These are phyloP conservation scores for Cuniculus paca DNA, from an alignment of 2,797 vertebrate genomes.

Conservation along the genomic window DNA sequence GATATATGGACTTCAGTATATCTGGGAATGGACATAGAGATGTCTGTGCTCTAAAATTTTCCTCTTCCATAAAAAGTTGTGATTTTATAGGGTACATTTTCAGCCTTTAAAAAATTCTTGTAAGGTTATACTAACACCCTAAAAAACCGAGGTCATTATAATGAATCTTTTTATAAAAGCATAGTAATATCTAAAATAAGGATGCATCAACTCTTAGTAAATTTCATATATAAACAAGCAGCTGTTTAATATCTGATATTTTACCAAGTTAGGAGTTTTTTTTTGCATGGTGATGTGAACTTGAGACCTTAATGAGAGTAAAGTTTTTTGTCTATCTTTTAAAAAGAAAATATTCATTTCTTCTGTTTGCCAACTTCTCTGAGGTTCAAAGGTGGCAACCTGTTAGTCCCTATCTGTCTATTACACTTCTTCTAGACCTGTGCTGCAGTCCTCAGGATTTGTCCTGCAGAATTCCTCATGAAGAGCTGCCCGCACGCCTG, in stretches of 20 bases:
- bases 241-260: conserved; percentile 31
- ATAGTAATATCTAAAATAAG: conserved; percentile 42
- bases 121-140: neutral
- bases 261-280: conserved; percentile 43
- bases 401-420: conserved; percentile 47
- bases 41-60: neutral
- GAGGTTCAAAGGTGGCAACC: conserved; percentile 12
- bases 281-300: neutral
- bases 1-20: neutral
- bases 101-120: neutral
- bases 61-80: conserved; percentile 18
- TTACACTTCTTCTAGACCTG: conserved; percentile 36
- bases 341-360: conserved; percentile 13
- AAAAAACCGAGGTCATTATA: neutral
- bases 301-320: conserved; percentile 41
- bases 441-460: neutral
- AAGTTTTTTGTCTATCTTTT: conserved; percentile 34
- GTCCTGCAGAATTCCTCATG: neutral
- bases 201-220: neutral
- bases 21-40: neutral
- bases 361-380: neutral
- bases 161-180: conserved; percentile 18
- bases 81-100: neutral
- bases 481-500: conserved; percentile 30
- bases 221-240: neutral